These are phyloP conservation scores for Pyxicephalus adspersus DNA, from an alignment of 2,113 vertebrate genomes.

Conservation along the genomic window DNA sequence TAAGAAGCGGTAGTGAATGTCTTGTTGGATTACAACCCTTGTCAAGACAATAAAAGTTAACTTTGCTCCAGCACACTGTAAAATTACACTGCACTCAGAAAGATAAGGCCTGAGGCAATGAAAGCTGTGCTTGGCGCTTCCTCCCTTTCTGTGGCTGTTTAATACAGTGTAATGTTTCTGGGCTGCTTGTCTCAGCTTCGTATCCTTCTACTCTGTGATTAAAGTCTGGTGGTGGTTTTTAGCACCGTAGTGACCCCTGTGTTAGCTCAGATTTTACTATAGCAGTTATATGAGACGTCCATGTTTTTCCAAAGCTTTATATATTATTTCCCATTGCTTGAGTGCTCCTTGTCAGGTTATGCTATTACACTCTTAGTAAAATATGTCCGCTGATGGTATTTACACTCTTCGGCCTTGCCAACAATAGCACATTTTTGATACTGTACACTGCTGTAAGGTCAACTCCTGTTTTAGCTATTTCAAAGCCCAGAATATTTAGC, in stretches of 20 bases:
- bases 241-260: too few relatives aligned
- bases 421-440: conserved; percentile 43
- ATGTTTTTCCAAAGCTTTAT: conserved; percentile 11
- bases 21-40: background rate
- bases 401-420: background rate
- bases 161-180: background rate
- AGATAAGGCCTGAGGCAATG: background rate
- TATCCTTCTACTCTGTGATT: too few relatives aligned
- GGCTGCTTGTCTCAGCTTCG: too few relatives aligned
- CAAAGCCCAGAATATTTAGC: conserved; percentile 20
- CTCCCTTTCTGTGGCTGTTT: background rate
- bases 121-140: background rate
- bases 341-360: conserved; percentile 8
- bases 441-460: conserved; percentile 43
- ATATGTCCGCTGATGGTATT: conserved; percentile 20
- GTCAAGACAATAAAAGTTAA: background rate
- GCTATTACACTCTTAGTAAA: conserved; percentile 35
- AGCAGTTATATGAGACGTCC: background rate
- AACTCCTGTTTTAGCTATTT: conserved; percentile 48
- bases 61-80: background rate
- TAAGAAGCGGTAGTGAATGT: background rate
- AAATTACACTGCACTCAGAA: background rate
- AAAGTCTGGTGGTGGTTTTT: too few relatives aligned
- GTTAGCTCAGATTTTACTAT: too few relatives aligned
- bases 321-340: background rate